These are phyloP conservation scores for Pyrrhosoma nymphula DNA, from an alignment of 2,888 invertebrate genomes.

Conservation along the genomic window DNA sequence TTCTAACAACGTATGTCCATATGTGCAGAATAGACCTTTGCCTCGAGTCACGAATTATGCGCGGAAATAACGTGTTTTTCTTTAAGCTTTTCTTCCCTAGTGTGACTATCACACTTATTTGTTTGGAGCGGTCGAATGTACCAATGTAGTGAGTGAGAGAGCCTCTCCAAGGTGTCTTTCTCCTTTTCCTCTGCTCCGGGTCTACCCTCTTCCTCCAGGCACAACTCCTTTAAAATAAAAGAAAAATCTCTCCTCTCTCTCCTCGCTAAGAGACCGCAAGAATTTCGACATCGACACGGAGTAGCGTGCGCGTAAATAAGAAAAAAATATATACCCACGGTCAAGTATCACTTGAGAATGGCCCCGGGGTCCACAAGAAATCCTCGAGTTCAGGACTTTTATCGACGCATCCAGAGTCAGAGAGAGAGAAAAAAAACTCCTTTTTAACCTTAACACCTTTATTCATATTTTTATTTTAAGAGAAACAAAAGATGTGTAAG, in stretches of 20 bases:
- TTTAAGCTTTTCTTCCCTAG: too few species aligned
- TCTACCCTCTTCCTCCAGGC: not conserved
- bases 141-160: too few species aligned
- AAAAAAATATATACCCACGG: not conserved
- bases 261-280: not conserved
- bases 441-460: not conserved
- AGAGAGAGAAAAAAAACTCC: not conserved
- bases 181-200: too few species aligned
- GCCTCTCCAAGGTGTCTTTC: too few species aligned
- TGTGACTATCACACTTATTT: too few species aligned
- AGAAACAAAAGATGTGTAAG: not conserved
- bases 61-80: too few species aligned
- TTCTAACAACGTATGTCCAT: too few species aligned
- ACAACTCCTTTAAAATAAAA: not conserved
- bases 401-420: not conserved
- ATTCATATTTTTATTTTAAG: not conserved
- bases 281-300: not conserved
- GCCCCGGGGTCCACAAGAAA: not conserved
- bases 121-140: too few species aligned
- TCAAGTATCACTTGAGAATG: constrained; percentile 6
- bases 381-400: not conserved
- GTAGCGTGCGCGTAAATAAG: not conserved
- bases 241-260: not conserved
- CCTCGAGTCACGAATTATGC: too few species aligned
- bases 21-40: too few species aligned